Conservation (phyloP, 2,797 vertebrate genomes). For the Aeoliscus strigatus region DNA sequence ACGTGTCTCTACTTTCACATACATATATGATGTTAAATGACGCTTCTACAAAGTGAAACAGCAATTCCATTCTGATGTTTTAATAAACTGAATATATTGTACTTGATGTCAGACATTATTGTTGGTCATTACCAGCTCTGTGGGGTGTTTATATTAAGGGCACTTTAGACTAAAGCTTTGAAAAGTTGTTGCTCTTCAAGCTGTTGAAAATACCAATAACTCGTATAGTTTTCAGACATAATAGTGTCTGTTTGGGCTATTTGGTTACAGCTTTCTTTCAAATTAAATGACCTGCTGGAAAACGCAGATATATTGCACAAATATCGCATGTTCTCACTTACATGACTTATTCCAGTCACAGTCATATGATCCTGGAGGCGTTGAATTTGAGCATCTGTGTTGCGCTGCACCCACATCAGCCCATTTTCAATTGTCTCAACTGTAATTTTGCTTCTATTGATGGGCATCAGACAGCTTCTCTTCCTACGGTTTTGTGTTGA, state of each 20-base stretch:
- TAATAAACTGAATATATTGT: slow-evolving; percentile 54
- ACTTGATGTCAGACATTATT: slow-evolving; percentile 59
- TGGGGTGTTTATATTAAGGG: slow-evolving; percentile 63
- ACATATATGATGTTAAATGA: slow-evolving; percentile 48
- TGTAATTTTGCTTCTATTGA: too few species aligned
- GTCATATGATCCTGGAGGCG: too few species aligned
- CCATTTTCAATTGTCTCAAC: too few species aligned
- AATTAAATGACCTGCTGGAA: too few species aligned
- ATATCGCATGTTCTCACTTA: too few species aligned
- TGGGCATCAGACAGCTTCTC: too few species aligned
- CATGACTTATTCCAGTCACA: too few species aligned
- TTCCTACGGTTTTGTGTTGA: too few species aligned
- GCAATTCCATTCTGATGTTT: slow-evolving; percentile 48
- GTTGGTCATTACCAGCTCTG: slow-evolving; percentile 56
- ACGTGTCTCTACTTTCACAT: slow-evolving; percentile 41
- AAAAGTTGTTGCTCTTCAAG: slow-evolving; percentile 49
- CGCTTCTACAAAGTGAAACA: slow-evolving; percentile 48
- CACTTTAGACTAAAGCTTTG: slow-evolving; percentile 48
- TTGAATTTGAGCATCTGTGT: too few species aligned
- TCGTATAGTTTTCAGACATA: slow-evolving; percentile 38
- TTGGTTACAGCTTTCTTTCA: too few species aligned
- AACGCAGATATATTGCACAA: too few species aligned
- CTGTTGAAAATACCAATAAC: slow-evolving; percentile 55
- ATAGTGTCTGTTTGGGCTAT: slow-evolving; percentile 25
- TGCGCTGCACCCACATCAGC: too few species aligned